Evolutionary conservation across 2,113 vertebrate genomes (phyloP), one percentile per base, ranked within the genome.

Genomic region (Pongo abelii): DNA sequence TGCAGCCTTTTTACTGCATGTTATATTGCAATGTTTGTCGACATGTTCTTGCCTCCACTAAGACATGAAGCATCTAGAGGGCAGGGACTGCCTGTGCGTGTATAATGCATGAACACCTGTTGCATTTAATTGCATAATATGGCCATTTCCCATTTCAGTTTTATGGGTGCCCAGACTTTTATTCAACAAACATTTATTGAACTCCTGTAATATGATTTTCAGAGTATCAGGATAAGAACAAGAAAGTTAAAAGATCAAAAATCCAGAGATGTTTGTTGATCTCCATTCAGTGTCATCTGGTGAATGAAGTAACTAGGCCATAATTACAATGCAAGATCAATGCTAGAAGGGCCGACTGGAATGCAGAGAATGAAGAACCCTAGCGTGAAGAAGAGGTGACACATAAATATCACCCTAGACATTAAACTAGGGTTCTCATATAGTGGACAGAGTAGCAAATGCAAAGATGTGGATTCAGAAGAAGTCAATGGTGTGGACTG

Each of bases 391-490:
- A 52, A 84, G 35, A 69, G 25, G 61, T 3, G 23, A 85, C 27
- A 25, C 17, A 38, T 1, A 27, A 52, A 57, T 2, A 16, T 4
- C 35, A 38, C 35, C 20, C 43, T 52, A 22, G 35, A 57, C 25
- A 11, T 59, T 14, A 8, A 91, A 32, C 20, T 1, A 1, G 5
- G 32, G 35, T 35, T 8, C 1, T 70, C 84, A 20, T 1, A 5
- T 67, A 13, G 27, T 11, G 3, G 11, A 40, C 50, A 40, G 3
- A n/a, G 18, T 16, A 59, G 16, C 43, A 2, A 0, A 1, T 5
- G 7, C 0, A 70, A 20, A 89, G 40, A 3, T 0, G 0, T 22
- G 75, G 61, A 38, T 27, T 80, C 25, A 27, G 12, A 8, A 17
- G 23, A 95, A 67, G 46, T 23, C 11, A 4, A 2, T 0, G 10